A percentile compares a stretch with the other conserved stretches of the same genome.
Evolutionary conservation across 2,888 invertebrate species (phyloP).

Genomic region (Furcula furcula): DNA sequence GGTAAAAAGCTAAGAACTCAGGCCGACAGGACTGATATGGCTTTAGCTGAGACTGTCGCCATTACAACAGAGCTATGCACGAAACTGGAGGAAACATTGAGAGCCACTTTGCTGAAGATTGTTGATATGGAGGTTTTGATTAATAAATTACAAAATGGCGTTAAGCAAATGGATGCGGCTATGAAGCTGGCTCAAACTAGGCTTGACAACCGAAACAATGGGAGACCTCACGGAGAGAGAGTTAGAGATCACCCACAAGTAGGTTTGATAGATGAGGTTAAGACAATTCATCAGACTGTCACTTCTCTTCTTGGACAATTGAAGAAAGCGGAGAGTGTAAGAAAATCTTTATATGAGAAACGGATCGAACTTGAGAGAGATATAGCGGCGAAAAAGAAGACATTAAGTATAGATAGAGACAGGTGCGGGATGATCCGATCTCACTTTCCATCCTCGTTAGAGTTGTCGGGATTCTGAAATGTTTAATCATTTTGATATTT

Average conservation of each 20-base stretch:
- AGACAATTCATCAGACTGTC: constrained; percentile 85
- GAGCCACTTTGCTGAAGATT: constrained; percentile 87
- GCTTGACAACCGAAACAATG: constrained; percentile 86
- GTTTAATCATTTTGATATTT: constrained; percentile 9
- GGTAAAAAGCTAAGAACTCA: constrained; percentile 90
- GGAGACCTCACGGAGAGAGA: constrained; percentile 90
- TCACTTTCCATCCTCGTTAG: constrained; percentile 85
- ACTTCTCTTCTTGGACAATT: constrained; percentile 84
- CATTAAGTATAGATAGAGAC: constrained; percentile 85
- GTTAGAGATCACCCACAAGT: constrained; percentile 91
- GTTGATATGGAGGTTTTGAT: constrained; percentile 90
- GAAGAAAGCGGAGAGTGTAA: constrained; percentile 82
- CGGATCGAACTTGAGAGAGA: constrained; percentile 84
- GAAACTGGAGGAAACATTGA: constrained; percentile 85
- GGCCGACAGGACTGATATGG: constrained; percentile 90
- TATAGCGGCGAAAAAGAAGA: constrained; percentile 86
- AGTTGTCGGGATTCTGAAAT: constrained; percentile 80
- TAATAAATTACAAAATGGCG: constrained; percentile 84
- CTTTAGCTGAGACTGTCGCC: constrained; percentile 87
- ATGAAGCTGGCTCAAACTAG: constrained; percentile 95
- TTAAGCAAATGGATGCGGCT: constrained; percentile 89
- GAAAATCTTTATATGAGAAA: constrained; percentile 74
- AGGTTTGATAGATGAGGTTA: constrained; percentile 88
- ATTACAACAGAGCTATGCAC: constrained; percentile 88
- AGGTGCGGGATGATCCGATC: constrained; percentile 84